These are phyloP conservation scores for Chromis chromis DNA, from an alignment of 2,797 vertebrate species.

Conservation along the genomic window DNA sequence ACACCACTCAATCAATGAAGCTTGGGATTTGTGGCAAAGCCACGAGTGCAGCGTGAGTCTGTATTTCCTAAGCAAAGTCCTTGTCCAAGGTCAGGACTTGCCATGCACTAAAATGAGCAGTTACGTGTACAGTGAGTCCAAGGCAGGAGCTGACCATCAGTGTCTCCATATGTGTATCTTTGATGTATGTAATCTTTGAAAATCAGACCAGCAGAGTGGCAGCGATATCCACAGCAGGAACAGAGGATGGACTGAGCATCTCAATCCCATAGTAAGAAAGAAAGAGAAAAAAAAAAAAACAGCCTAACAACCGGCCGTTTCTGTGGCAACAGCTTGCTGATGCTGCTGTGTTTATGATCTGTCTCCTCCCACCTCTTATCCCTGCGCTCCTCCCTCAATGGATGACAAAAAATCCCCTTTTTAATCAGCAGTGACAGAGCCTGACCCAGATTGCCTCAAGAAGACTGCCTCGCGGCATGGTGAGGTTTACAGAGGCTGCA, in stretches of 20 bases:
- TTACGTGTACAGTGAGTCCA: background rate
- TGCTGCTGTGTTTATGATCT: slow-evolving; percentile 72
- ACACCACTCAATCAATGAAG: slow-evolving; percentile 80
- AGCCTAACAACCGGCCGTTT: slow-evolving; percentile 56
- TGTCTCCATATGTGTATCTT: slow-evolving; percentile 1
- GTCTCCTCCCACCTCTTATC: slow-evolving; percentile 73
- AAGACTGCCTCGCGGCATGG: slow-evolving; percentile 52
- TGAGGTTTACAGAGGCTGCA: slow-evolving; percentile 65
- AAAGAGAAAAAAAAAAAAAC: slow-evolving; percentile 8
- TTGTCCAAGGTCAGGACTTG: slow-evolving; percentile 64
- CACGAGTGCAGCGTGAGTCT: slow-evolving; percentile 58
- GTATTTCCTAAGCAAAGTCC: slow-evolving; percentile 61
- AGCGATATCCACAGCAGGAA: slow-evolving; percentile 52
- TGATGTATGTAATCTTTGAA: slow-evolving; percentile 15
- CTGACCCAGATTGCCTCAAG: slow-evolving; percentile 82
- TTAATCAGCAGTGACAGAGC: slow-evolving; percentile 82
- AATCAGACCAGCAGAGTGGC: slow-evolving; percentile 22
- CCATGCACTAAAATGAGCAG: slow-evolving; percentile 25
- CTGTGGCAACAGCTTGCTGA: slow-evolving; percentile 66
- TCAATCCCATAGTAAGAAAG: slow-evolving; percentile 45
- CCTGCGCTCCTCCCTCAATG: slow-evolving; percentile 54
- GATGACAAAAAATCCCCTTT: slow-evolving; percentile 79
- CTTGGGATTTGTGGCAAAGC: slow-evolving; percentile 78
- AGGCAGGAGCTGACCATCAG: background rate
- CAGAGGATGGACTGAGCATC: slow-evolving; percentile 54